phyloP scores from a whole-genome alignment of 2,113 vertebrate genomes.

The Bos taurus region DNA sequence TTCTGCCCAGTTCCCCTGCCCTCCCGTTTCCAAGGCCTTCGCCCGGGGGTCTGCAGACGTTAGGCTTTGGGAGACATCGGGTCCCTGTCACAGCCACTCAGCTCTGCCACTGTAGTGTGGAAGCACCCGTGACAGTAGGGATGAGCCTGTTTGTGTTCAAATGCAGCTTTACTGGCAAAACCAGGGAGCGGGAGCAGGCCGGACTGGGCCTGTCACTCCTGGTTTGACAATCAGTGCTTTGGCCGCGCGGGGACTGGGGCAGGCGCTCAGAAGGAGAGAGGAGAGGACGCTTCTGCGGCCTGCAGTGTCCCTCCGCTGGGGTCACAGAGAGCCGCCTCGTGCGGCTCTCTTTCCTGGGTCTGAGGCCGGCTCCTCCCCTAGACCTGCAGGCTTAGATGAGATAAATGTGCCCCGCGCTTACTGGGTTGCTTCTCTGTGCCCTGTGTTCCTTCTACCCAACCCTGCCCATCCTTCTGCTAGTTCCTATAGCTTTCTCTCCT shows the following conservation, averaged over 20 bases:
- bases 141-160: neutral
- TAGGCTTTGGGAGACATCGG: neutral
- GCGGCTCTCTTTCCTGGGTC: neutral
- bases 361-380: neutral
- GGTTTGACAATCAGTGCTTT: neutral
- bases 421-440: neutral
- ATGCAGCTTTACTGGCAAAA: neutral
- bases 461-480: neutral
- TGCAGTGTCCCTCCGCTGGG: accelerated
- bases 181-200: neutral
- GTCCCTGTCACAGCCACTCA: neutral
- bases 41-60: neutral
- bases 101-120: neutral
- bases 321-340: neutral
- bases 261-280: neutral
- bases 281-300: neutral
- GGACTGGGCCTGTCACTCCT: neutral
- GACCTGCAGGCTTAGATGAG: neutral
- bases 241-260: too few relatives aligned
- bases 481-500: neutral
- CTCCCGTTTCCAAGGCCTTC: neutral
- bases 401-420: neutral
- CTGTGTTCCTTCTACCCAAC: neutral
- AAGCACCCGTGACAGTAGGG: neutral
- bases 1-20: too few relatives aligned